A percentile compares a stretch with the other conserved stretches of the same genome.
These are phyloP conservation scores for Sula dactylatra DNA, from an alignment of 2,113 vertebrate species.

Conservation along the genomic window DNA sequence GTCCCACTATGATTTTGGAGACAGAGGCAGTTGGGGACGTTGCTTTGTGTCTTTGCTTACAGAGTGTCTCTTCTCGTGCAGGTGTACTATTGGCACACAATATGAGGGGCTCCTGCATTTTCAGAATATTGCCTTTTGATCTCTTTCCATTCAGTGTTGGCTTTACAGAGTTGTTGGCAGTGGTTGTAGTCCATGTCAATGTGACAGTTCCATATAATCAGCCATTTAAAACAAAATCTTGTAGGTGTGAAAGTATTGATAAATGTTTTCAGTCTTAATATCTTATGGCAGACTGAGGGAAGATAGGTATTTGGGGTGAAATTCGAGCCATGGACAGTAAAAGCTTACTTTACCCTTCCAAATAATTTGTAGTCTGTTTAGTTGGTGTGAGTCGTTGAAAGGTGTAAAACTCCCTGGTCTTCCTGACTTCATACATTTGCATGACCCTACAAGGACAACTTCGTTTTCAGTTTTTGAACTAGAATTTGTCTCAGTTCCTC, in stretches of 20 bases:
- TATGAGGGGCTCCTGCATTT: not conserved
- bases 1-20: not conserved
- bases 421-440: not conserved
- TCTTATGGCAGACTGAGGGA: not conserved
- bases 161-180: not conserved
- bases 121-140: not conserved
- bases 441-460: not conserved
- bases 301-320: not conserved
- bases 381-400: not conserved
- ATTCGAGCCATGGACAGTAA: accelerated
- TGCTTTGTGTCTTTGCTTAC: not conserved
- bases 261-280: not conserved
- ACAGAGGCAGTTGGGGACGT: too few species aligned
- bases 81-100: not conserved
- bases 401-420: not conserved
- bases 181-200: not conserved
- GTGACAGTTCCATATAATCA: not conserved
- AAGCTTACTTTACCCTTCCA: not conserved
- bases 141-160: not conserved
- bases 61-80: not conserved
- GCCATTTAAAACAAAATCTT: not conserved
- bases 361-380: not conserved
- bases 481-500: not conserved
- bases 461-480: not conserved
- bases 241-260: not conserved